Conservation (phyloP, 2,888 invertebrate genomes). For the Atherix ibis region DNA sequence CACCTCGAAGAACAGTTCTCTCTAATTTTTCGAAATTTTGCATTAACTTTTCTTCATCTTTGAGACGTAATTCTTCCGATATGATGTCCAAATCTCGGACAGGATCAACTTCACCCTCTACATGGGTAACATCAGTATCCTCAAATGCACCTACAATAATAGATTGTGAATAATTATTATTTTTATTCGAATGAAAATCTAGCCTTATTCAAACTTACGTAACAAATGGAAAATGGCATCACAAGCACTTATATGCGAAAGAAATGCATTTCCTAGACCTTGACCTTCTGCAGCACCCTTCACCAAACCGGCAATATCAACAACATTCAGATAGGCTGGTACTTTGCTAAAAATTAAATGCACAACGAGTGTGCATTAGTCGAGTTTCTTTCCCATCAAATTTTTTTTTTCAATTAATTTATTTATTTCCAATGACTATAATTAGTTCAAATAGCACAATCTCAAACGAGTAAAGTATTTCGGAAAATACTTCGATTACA, state of each 20-base stretch:
- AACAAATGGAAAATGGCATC: slow-evolving; percentile 96
- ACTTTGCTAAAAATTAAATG: slow-evolving; percentile 76
- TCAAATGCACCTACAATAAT: slow-evolving; percentile 78
- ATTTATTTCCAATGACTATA: background rate
- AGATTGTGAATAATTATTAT: background rate
- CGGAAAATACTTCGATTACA: no score
- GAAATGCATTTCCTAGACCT: slow-evolving; percentile 95
- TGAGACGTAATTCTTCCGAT: slow-evolving; percentile 82
- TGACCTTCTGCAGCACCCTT: slow-evolving; percentile 97
- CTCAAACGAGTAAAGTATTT: no score
- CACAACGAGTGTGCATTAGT: no score
- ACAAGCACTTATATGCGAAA: slow-evolving; percentile 96
- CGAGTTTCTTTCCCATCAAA: no score
- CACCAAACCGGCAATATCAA: slow-evolving; percentile 96
- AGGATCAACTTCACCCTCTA: slow-evolving; percentile 97
- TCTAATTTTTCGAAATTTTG: slow-evolving; percentile 77
- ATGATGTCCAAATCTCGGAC: slow-evolving; percentile 94
- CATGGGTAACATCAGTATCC: slow-evolving; percentile 93
- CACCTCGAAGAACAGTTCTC: slow-evolving; percentile 62
- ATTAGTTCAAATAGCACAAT: background rate
- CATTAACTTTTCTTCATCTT: slow-evolving; percentile 80
- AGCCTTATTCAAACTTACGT: slow-evolving; percentile 46
- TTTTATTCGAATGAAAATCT: background rate
- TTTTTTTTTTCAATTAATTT: background rate
- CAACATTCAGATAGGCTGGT: slow-evolving; percentile 92